Base-by-base conservation (phyloP, 2,113 vertebrate species). In the Barbus barbus region DNA sequence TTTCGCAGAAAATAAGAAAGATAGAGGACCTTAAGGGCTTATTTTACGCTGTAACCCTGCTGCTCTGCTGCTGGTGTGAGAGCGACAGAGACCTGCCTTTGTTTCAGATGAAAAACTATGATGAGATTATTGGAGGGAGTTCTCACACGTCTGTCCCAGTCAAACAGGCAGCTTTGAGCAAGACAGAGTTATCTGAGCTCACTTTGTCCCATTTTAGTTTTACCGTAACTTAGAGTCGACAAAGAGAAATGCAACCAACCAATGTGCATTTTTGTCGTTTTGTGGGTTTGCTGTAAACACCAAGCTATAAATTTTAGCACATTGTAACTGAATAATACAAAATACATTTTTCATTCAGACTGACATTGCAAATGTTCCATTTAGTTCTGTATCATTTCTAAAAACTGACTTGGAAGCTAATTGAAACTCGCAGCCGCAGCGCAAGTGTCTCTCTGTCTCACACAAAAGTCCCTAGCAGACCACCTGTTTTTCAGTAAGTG, bases 1-100 rank as follows among this genome's bases (percentile, higher is more conserved):
- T 88, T 89, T 89, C 81, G 77, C 78, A 83, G 79, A 56, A 86
- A 85, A 73, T 81, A 78, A 85, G 76, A 83, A 74, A 80, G 84
- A 85, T 86, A 84, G 84, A 85, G 53, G 56, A 78, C 69, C 84
- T 83, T 80, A 63, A 63, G 71, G 75, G 73, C 51, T 83, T 83
- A 76, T 77, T 81, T 82, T 48, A 48, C 41, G 56, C 84, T 67
- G 48, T 74, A 81, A 78, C 56, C 51, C 77, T 75, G 53, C 80
- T 53, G 77, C 79, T 78, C 81, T 82, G 48, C 85, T 86, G 81
- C 72, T 84, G 79, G 60, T 84, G 81, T 80, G 80, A 84, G 81
- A 75, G 81, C 53, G 69, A 79, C 65, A 69, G 24, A 28, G 80
- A 79, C 61, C 61, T 65, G 83, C 28, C 83, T 84, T 72, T 85